These are phyloP conservation scores for Oxystoma pomonae DNA, from an alignment of 2,888 invertebrate genomes.

Conservation along the genomic window DNA sequence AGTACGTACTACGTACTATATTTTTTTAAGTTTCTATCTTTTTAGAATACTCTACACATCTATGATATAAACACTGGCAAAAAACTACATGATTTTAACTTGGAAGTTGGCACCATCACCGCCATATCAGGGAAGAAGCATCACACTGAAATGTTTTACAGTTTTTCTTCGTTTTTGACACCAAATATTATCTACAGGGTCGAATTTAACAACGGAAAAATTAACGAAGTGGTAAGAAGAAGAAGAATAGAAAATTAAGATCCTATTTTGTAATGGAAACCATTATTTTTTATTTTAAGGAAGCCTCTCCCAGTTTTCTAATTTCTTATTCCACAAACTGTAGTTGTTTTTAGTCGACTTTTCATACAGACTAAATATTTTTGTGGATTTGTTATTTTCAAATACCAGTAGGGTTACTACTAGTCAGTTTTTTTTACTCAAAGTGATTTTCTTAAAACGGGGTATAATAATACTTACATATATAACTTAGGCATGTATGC, in stretches of 20 bases:
- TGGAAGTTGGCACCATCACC: constrained; percentile 84
- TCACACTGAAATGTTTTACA: constrained; percentile 87
- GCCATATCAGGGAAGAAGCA: constrained; percentile 82
- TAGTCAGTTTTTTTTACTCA: too few relatives aligned
- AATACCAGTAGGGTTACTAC: too few relatives aligned
- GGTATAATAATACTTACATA: too few relatives aligned
- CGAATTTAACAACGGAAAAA: constrained; percentile 59
- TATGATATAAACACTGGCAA: constrained; percentile 70
- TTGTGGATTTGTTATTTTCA: too few relatives aligned
- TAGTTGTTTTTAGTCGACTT: too few relatives aligned
- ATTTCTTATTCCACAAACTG: too few relatives aligned
- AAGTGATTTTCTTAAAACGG: too few relatives aligned
- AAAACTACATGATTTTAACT: constrained; percentile 66
- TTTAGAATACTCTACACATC: constrained; percentile 78
- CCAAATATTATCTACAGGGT: constrained; percentile 85
- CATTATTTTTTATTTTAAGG: not conserved
- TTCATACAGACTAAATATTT: too few relatives aligned
- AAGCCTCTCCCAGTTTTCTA: not conserved
- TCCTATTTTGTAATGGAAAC: constrained; percentile 1
- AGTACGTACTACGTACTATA: too few relatives aligned
- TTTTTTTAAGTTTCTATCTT: constrained; percentile 13
- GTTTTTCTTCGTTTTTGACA: constrained; percentile 89
- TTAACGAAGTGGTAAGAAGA: constrained; percentile 57
- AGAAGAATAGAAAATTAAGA: not conserved
- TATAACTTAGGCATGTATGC: too few relatives aligned